phyloP scores from a whole-genome alignment of 64 coral and sea anemone genomes.

The Exaiptasia diaphana region DNA sequence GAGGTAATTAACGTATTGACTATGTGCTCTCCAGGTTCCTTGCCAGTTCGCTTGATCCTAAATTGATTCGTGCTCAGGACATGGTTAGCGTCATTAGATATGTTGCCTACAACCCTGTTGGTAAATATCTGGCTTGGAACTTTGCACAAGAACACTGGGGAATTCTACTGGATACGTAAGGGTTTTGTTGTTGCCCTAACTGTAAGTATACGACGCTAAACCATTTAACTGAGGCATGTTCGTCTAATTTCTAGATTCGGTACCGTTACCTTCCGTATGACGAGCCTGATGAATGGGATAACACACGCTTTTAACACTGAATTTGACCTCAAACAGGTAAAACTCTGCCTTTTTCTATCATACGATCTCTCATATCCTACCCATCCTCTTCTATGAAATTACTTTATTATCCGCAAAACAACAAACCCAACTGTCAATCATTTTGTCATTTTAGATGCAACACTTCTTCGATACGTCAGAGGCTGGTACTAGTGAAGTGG shows the following conservation, averaged over 20 bases:
- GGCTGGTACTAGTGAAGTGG: conserved; percentile 64
- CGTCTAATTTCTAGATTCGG: conserved; percentile 51
- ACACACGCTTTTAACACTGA: conserved; percentile 65
- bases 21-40: conserved; percentile 50
- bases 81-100: conserved; percentile 54
- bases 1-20: too few relatives aligned
- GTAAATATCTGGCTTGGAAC: conserved; percentile 80
- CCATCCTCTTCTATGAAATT: too few relatives aligned
- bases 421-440: too few relatives aligned
- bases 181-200: too few relatives aligned
- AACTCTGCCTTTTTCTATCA: too few relatives aligned
- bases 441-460: conserved; percentile 63
- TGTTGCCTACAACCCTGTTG: conserved; percentile 61
- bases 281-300: conserved; percentile 55
- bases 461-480: conserved; percentile 60
- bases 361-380: too few relatives aligned
- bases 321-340: conserved; percentile 65
- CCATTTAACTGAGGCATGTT: too few relatives aligned
- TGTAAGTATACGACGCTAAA: too few relatives aligned
- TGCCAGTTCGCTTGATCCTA: conserved; percentile 48
- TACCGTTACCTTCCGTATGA: conserved; percentile 84
- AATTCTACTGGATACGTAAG: not conserved
- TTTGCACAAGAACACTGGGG: conserved; percentile 60
- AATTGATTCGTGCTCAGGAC: conserved; percentile 78
- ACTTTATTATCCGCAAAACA: too few relatives aligned